phyloP scores from a whole-genome alignment of 2,113 vertebrate genomes.

The Seriola quinqueradiata region DNA sequence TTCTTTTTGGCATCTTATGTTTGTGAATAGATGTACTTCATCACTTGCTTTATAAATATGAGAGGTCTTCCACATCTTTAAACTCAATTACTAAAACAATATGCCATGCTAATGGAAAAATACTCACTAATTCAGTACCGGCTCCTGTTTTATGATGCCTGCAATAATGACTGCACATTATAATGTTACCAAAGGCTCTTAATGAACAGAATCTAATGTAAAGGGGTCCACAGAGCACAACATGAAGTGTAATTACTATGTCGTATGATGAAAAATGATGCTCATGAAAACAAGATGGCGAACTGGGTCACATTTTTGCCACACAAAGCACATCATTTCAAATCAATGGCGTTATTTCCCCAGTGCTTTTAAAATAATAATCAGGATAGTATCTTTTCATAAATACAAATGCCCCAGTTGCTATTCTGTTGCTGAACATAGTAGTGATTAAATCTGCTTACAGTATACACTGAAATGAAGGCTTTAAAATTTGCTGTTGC shows the following conservation, averaged over 20 bases:
- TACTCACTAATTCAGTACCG: conserved; percentile 66
- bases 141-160: conserved; percentile 74
- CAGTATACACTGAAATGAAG: neutral
- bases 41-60: conserved; percentile 35
- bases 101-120: conserved; percentile 71
- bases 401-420: neutral
- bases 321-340: conserved; percentile 22
- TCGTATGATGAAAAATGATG: conserved; percentile 54
- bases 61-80: conserved; percentile 63
- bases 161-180: conserved; percentile 73
- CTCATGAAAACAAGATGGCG: conserved; percentile 40
- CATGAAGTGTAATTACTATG: conserved; percentile 68
- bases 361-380: conserved; percentile 20
- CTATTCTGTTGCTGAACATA: neutral
- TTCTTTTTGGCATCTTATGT: conserved; percentile 6
- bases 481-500: neutral
- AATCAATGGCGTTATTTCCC: conserved; percentile 43
- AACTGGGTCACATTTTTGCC: conserved; percentile 36
- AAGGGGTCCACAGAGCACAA: conserved; percentile 63
- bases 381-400: conserved; percentile 14
- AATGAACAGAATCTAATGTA: conserved; percentile 68
- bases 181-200: conserved; percentile 68
- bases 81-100: conserved; percentile 76
- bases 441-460: neutral
- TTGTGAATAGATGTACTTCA: conserved; percentile 28